These are phyloP conservation scores for Aphelocoma californica DNA, from an alignment of 2,797 vertebrate genomes.

Conservation along the genomic window DNA sequence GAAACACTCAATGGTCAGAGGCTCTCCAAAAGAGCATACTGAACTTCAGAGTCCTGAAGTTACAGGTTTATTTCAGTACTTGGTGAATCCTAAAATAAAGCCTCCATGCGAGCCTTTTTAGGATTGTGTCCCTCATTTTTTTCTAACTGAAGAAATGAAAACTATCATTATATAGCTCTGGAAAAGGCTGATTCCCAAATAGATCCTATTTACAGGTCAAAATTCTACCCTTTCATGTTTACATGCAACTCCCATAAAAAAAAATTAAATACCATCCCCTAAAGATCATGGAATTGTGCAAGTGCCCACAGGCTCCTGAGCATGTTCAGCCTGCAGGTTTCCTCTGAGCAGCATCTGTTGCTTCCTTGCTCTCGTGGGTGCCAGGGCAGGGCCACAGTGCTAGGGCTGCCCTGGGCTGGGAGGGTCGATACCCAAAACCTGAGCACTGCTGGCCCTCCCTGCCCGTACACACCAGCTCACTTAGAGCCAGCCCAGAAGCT, in stretches of 20 bases:
- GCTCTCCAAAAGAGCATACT: background rate
- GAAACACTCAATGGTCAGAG: background rate
- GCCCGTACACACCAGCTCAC: rapidly evolving
- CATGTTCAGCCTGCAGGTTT: background rate
- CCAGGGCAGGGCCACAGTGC: rapidly evolving
- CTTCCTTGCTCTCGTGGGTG: background rate
- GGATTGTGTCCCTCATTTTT: background rate
- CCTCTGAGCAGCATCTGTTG: background rate
- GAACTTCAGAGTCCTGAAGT: conserved; percentile 18
- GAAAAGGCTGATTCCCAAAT: conserved; percentile 42
- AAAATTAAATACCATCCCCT: background rate
- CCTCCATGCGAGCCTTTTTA: background rate
- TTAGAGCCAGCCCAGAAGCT: background rate
- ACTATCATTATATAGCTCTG: conserved; percentile 29
- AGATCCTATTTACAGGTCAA: conserved; percentile 22
- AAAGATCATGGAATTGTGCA: background rate
- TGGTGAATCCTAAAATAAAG: conserved; percentile 47
- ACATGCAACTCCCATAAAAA: background rate
- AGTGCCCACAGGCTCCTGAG: background rate
- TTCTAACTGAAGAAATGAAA: conserved; percentile 52
- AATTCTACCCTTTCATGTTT: conserved; percentile 29
- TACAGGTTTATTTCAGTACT: conserved; percentile 35
- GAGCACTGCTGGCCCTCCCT: background rate
- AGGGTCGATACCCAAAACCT: rapidly evolving
- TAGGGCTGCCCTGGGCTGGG: background rate